A percentile compares a stretch with the other conserved stretches of the same genome.
Conservation (phyloP, 2,797 vertebrate genomes). For the Spinus pinus region DNA sequence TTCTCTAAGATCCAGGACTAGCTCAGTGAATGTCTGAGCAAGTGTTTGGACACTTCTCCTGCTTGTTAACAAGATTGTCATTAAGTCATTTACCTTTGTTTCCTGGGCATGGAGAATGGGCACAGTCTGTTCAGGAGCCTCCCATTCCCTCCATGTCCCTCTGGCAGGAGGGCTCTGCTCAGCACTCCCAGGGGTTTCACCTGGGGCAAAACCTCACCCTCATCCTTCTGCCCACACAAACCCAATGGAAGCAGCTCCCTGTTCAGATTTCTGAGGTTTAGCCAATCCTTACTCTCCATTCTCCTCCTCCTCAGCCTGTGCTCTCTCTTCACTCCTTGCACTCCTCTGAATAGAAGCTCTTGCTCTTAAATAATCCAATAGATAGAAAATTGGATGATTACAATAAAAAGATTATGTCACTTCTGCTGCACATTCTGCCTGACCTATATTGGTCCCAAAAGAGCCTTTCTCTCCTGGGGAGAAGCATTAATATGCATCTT, state of each 20-base stretch:
- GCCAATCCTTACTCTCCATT: background rate
- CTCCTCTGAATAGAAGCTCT: background rate
- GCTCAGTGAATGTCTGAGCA: background rate
- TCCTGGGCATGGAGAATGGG: background rate
- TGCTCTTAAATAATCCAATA: background rate
- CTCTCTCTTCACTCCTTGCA: background rate
- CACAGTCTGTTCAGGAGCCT: background rate
- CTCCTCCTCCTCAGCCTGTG: background rate
- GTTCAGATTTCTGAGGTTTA: background rate
- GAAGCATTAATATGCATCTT: background rate
- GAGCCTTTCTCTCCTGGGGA: background rate
- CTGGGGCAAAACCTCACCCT: background rate
- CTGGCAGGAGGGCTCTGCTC: background rate
- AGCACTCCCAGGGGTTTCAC: background rate
- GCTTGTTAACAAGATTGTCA: background rate
- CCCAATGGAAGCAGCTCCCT: background rate
- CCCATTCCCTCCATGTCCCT: background rate
- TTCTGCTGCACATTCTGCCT: constrained; percentile 15
- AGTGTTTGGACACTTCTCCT: background rate
- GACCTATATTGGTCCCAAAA: background rate
- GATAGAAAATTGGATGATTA: background rate
- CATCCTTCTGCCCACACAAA: background rate
- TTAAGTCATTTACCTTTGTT: background rate
- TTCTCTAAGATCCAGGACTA: background rate
- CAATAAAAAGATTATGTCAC: background rate